phyloP scores from a whole-genome alignment of 2,888 invertebrate species.

The Schrankia costaestrigalis region DNA sequence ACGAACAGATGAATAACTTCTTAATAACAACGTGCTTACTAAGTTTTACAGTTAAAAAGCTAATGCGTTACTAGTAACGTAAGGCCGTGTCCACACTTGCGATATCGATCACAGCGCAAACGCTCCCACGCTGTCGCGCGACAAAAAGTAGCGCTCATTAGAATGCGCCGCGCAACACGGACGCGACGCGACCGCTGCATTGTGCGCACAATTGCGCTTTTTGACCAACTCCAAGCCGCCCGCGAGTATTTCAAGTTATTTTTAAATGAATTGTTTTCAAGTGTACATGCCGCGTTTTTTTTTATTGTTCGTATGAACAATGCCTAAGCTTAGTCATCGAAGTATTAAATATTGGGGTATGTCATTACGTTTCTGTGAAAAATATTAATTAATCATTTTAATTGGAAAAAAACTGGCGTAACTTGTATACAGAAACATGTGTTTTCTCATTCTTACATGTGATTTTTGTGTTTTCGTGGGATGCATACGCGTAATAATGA shows the following conservation, averaged over 20 bases:
- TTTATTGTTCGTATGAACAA: slow-evolving; percentile 8
- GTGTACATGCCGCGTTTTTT: slow-evolving; percentile 26
- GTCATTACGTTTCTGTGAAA: neutral
- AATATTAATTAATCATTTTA: slow-evolving; percentile 10
- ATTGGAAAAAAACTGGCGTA: no score
- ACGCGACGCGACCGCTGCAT: slow-evolving; percentile 41
- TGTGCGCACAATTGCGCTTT: slow-evolving; percentile 45
- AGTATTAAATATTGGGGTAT: neutral
- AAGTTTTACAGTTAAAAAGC: no score
- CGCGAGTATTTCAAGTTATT: slow-evolving; percentile 32
- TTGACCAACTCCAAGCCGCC: slow-evolving; percentile 37
- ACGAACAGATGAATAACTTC: no score
- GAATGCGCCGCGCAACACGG: slow-evolving; percentile 66
- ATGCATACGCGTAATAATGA: no score
- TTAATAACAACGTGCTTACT: no score
- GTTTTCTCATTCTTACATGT: no score
- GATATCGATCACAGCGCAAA: slow-evolving; percentile 39
- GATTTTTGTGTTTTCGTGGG: no score
- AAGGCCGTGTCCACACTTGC: slow-evolving; percentile 31
- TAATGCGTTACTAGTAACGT: slow-evolving; percentile 20
- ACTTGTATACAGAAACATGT: no score
- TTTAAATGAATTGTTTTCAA: slow-evolving; percentile 38
- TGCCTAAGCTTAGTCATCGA: slow-evolving; percentile 9
- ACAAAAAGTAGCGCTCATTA: slow-evolving; percentile 69
- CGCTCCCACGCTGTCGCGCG: slow-evolving; percentile 70